Evolutionary conservation across 2,113 vertebrate genomes (phyloP), one percentile per base, ranked within the genome.

Genomic region (Cyprinodon tularosa): DNA sequence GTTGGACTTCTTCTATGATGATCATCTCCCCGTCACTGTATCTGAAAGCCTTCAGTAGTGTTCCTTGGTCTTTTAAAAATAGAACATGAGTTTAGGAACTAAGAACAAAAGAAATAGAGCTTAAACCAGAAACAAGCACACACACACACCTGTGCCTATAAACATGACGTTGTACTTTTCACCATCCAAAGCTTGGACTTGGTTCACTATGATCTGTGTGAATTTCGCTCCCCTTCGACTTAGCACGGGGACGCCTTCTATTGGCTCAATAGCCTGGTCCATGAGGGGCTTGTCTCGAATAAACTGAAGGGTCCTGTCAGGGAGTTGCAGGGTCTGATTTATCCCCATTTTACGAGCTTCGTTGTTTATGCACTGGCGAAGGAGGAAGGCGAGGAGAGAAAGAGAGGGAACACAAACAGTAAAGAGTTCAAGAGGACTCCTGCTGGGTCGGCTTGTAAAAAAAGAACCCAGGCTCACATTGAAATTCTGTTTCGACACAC

Each of bases 1-100:
- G 84, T 64, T 95, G 92, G 17, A 95, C 80, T 90, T 96, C 94
- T 72, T 96, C 95, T 59, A 96, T 91, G 80, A 94, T 94, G 85
- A 96, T 91, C 89, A 92, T 94, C 63, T 95, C 91, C 50, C 90
- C 91, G 0, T 84, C 71, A 9, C 9, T 57, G 4, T 92, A 94
- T 75, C 84, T 93, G 39, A 95, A 86, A 15, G 93, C 94, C 89
- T 96, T 96, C 79, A 96, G 88, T 64, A 97, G 68, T 47, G 92
- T 95, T 44, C 96, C 95, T 3, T 88, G 77, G 74, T 92, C 96
- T 96, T 81, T 78, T 2, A 47, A 9, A 61, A 1, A 66, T 50
- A 86, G 76, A 78, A 4, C 57, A 12, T 61, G 4, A 22, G 8
- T 17, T 38, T 12, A 12, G 3, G 59, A 11, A 42, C 60, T 47